A percentile compares a stretch with the other conserved stretches of the same genome.
These are phyloP conservation scores for Pteruthius melanotis DNA, from an alignment of 2,113 vertebrate species.

Conservation along the genomic window DNA sequence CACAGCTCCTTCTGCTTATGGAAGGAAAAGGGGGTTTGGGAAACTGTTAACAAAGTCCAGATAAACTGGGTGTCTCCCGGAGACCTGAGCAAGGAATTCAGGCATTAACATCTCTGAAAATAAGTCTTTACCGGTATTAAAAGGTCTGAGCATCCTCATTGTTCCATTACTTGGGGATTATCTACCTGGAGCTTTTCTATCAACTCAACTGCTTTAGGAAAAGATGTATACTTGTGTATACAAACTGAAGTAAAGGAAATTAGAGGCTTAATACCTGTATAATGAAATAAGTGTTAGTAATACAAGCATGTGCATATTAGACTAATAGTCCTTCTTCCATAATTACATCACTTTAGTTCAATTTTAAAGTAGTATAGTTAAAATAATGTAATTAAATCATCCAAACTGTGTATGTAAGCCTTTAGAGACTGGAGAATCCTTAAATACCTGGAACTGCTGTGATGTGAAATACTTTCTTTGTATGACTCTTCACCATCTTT, in stretches of 20 bases:
- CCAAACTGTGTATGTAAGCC: background rate
- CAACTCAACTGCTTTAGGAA: background rate
- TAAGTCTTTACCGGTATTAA: fast-evolving
- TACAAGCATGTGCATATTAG: background rate
- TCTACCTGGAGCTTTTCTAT: background rate
- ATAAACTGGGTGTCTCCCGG: background rate
- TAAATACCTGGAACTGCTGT: background rate
- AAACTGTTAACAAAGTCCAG: background rate
- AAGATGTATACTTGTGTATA: background rate
- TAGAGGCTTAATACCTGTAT: background rate
- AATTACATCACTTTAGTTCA: background rate
- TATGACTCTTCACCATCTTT: background rate
- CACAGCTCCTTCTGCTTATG: background rate
- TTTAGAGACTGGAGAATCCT: background rate
- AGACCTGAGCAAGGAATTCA: background rate
- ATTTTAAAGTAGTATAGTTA: background rate
- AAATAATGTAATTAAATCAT: background rate
- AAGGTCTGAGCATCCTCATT: background rate
- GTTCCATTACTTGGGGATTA: background rate
- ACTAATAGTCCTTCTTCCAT: background rate
- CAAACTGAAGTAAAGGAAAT: background rate
- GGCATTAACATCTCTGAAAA: background rate
- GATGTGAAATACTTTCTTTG: background rate
- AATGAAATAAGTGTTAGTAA: background rate
- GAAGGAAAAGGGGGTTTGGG: background rate